Base-by-base conservation (phyloP, 2,888 invertebrate species). In the Cremastinae sp. region DNA sequence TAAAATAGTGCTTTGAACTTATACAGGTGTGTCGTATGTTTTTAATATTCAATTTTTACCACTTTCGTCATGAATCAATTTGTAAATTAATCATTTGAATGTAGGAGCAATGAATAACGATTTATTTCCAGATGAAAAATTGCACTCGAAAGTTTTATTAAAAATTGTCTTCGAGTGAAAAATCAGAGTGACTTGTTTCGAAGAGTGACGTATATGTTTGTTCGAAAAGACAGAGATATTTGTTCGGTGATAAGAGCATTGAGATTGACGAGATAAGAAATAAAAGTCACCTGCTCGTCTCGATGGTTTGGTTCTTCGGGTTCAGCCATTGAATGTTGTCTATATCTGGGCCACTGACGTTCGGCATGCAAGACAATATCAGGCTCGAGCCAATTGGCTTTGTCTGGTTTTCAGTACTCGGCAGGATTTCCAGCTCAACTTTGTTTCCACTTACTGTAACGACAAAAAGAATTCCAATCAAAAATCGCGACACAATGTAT, bases 321-420 rank as follows among this genome's bases (percentile, higher is more conserved):
- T 96, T 96, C 80, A 93, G 92, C 97, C 97, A 97, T 86, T 95
- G 93, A 51, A 96, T 92, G 84, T 95, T 93, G 34, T 93, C 92
- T 66, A 96, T 93, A 5, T 91, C 90, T 1, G 93, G 91, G 83
- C 96, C 93, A 0, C 93, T 92, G 0, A 94, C 95, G 61, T 92
- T 92, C 2, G 95, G 94, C 82, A 93, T 93, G 88, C 96, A 97
- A 3, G 96, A 96, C 79, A 97, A 91, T 59, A 96, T 93, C 71
- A 96, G 92, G 45, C 94, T 93, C 84, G 94, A 93, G 61, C 95
- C 96, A 9, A 96, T 93, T 0, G 96, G 92, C 81, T 94, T 95
- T 10, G 93, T 92, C 87, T 95, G 94, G 69, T 92, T 92, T 69
- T 93, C 92, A 83, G 93, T 93, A 80, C 90, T 91, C 9, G 96